Conservation (phyloP, 2,797 vertebrate species). For the Merluccius polli region DNA sequence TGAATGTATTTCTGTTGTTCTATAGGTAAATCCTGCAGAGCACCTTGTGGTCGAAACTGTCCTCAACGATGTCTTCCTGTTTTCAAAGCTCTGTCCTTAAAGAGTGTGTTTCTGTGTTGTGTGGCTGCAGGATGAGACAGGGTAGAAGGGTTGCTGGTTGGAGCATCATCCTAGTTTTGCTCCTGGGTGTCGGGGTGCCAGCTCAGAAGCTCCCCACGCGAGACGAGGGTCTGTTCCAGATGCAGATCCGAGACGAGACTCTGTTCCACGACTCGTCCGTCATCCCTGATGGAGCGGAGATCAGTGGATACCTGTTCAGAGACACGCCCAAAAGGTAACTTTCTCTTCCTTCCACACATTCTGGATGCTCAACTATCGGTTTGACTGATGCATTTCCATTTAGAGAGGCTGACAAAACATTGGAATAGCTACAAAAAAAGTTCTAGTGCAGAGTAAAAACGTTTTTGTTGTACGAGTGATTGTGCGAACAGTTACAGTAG, state of each 20-base stretch:
- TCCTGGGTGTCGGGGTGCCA: slow-evolving; percentile 67
- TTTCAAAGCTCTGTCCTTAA: background rate
- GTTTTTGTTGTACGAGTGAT: too few relatives aligned
- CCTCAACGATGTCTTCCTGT: background rate
- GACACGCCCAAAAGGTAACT: slow-evolving; percentile 92
- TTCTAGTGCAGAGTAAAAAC: too few relatives aligned
- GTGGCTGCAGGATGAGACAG: slow-evolving; percentile 80
- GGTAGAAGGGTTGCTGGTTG: slow-evolving; percentile 55
- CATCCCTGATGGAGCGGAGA: slow-evolving; percentile 93
- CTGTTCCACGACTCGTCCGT: slow-evolving; percentile 92
- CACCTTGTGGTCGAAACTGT: background rate
- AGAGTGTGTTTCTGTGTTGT: background rate
- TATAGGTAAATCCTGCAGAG: background rate
- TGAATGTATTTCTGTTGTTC: background rate
- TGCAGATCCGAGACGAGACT: slow-evolving; percentile 93
- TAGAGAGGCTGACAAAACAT: too few relatives aligned
- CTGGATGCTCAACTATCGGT: too few relatives aligned
- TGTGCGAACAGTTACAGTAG: too few relatives aligned
- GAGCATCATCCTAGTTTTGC: slow-evolving; percentile 63
- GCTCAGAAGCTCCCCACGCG: slow-evolving; percentile 94
- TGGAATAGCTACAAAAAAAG: too few relatives aligned
- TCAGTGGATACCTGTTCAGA: slow-evolving; percentile 94
- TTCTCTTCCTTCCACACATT: background rate
- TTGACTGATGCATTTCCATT: too few relatives aligned
- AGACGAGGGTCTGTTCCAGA: slow-evolving; percentile 96